A percentile compares a stretch with the other conserved stretches of the same genome.
Evolutionary conservation across 2,113 vertebrate species (phyloP).

Genomic region (Anser brachyrhynchus): DNA sequence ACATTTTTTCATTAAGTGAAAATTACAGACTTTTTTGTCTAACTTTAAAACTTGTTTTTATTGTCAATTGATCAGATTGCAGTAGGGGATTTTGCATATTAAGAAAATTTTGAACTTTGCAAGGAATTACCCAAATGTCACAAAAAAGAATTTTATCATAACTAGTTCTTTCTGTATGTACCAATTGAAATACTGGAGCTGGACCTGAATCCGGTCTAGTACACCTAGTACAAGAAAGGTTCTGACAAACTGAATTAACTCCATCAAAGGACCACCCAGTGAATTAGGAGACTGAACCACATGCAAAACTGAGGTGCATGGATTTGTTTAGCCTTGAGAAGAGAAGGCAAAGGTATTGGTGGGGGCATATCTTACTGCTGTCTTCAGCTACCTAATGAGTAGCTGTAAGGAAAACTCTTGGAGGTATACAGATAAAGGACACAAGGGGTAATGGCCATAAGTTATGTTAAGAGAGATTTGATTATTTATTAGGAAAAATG

Average conservation of each 20-base stretch:
- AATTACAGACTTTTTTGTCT: background rate
- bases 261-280: background rate
- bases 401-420: background rate
- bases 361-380: background rate
- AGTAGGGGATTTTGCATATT: background rate
- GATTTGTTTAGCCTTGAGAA: background rate
- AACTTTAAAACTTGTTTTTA: background rate
- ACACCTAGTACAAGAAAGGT: background rate
- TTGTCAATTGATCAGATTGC: background rate
- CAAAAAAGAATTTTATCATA: background rate
- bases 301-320: background rate
- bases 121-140: background rate
- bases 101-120: background rate
- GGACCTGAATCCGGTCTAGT: background rate
- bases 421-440: background rate
- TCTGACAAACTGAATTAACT: background rate
- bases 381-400: background rate
- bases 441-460: background rate
- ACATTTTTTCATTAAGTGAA: background rate
- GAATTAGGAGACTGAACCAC: background rate
- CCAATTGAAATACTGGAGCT: background rate
- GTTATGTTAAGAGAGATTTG: background rate
- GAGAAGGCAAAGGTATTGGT: background rate
- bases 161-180: background rate
- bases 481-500: background rate